phyloP scores from a whole-genome alignment of 2,888 invertebrate genomes.

The Chloromyia formosa region DNA sequence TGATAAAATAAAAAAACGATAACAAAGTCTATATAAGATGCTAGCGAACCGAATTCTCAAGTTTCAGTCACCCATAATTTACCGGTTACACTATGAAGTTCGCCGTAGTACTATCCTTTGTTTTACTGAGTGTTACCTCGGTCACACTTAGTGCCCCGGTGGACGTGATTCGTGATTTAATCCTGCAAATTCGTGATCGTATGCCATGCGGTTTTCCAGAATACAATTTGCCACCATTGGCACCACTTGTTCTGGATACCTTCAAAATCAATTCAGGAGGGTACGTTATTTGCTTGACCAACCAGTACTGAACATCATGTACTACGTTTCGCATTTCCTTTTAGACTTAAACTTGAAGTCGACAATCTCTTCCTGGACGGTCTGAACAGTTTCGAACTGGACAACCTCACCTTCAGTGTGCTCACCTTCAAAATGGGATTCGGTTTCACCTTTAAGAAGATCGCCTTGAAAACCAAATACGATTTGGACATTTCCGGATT shows the following conservation, averaged over 20 bases:
- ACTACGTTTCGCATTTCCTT: not conserved
- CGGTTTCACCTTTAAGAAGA: conserved; percentile 4
- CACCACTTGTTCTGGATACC: conserved; percentile 1
- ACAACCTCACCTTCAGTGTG: not conserved
- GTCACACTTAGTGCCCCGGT: not conserved
- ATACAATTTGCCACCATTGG: conserved; percentile 12
- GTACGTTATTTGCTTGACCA: not conserved
- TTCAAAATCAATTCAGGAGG: not conserved
- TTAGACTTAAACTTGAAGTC: not conserved
- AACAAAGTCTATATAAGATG: not conserved
- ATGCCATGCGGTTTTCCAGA: conserved; percentile 26
- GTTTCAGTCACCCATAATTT: not conserved
- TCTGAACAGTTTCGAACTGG: conserved; percentile 3
- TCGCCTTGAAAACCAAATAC: conserved; percentile 10
- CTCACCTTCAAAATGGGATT: not conserved
- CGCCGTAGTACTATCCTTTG: not conserved
- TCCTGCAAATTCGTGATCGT: not conserved
- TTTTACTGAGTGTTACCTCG: not conserved
- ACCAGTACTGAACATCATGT: not conserved
- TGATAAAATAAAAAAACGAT: not conserved
- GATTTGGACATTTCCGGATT: not conserved
- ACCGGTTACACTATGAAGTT: not conserved
- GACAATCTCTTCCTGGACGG: conserved; percentile 10
- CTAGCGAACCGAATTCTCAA: not conserved
- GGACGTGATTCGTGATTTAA: conserved; percentile 15